Conservation (phyloP, 1,140 invertebrate genomes). For the Drosophila kurseongensis region DNA sequence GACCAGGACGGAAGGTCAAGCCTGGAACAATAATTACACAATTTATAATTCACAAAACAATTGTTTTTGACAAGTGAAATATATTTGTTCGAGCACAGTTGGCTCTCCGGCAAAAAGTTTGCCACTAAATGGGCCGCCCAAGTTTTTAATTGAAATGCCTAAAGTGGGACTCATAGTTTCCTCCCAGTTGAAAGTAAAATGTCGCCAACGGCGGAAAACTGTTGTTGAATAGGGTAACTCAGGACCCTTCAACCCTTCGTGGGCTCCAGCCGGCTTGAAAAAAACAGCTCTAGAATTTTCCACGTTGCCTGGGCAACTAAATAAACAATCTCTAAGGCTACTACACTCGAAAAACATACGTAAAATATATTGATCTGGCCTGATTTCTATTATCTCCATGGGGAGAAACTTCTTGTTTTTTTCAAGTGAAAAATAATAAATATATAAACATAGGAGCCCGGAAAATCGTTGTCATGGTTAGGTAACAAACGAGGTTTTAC, state of each 20-base stretch:
- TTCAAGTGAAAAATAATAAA: constrained; percentile 3
- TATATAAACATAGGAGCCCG: constrained; percentile 20
- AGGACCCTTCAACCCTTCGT: constrained; percentile 6
- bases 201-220: constrained; percentile 20
- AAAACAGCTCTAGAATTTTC: constrained; percentile 28
- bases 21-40: constrained; percentile 67
- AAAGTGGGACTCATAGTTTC: constrained; percentile 36
- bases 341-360: constrained; percentile 2
- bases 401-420: not conserved
- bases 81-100: constrained; percentile 43
- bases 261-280: not conserved
- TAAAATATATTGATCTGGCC: too few species aligned
- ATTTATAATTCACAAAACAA: constrained; percentile 75
- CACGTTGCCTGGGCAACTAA: constrained; percentile 26
- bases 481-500: not conserved
- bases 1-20: constrained; percentile 62
- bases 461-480: constrained; percentile 28
- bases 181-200: constrained; percentile 46
- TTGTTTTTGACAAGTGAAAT: constrained; percentile 75
- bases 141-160: constrained; percentile 75
- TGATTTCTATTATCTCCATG: not conserved
- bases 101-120: constrained; percentile 44
- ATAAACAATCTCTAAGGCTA: constrained; percentile 21
- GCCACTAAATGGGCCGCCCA: constrained; percentile 49
- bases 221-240: constrained; percentile 24